Base-by-base conservation (phyloP, 2,797 vertebrate genomes). In the Peromyscus eremicus region DNA sequence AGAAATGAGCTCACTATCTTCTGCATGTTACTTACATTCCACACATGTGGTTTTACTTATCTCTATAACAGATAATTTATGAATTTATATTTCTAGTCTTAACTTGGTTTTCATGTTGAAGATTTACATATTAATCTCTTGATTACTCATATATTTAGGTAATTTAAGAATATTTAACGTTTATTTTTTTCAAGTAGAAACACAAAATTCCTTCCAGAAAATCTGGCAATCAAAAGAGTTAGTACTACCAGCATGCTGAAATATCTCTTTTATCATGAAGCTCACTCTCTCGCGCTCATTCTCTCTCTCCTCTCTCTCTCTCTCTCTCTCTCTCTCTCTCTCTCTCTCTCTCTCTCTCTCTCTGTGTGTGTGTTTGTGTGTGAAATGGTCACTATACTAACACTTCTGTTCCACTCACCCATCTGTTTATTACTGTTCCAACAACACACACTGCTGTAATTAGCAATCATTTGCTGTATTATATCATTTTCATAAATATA, bases 151-250 rank as follows among this genome's bases (percentile, higher is more conserved):
- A 23, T 6, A 40, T 57, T 71, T 94, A 76, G 21, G n/a, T 55
- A 71, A 9, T 17, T 93, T 55, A 83, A 5, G 37, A 40, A 5
- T n/a, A 83, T 6, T 92, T 87, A 5, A 14, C 23, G 14, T 76
- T 92, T 89, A 70, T 10, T 81, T 37, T 95, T 87, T 14, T 43
- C 34, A 73, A 93, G 75, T 12, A 27, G 14, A 60, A 94, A 89
- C 13, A 71, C 37, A 60, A 64, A 55, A 79, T 25, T 86, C 10
- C 27, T 75, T 82, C 12, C 14, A 49, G n/a, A 12, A 76, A n/a
- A 34, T 6, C 46, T 89, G 76, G 32, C 43, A 80, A 68, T 13
- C 19, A 32, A 68, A 46, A 57, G 23, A 14, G 23, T 55, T 71
- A 4, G 23, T 55, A 10, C 23, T 71, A 21, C 23, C 1, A 23